A percentile compares a stretch with the other conserved stretches of the same genome.
Evolutionary conservation across 2,888 invertebrate genomes (phyloP).

Genomic region (Dione juno): DNA sequence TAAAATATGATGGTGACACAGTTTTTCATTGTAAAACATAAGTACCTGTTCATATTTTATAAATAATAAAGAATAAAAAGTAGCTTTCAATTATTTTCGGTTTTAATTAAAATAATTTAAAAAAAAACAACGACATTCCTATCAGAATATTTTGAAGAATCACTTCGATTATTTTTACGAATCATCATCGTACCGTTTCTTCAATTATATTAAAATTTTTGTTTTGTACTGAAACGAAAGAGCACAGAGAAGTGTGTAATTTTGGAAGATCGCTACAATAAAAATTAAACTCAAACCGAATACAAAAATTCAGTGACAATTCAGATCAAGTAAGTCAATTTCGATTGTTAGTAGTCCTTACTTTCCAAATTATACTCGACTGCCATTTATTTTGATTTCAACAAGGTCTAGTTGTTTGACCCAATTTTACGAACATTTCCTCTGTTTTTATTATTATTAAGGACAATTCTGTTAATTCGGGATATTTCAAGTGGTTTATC

Average conservation of each 20-base stretch:
- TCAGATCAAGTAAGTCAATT: background rate
- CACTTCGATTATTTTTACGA: conserved; percentile 15
- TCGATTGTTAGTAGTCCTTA: background rate
- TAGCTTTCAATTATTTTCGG: background rate
- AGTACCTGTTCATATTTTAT: background rate
- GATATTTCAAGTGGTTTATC: too few species aligned
- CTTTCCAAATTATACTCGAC: conserved; percentile 5
- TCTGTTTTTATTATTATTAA: too few species aligned
- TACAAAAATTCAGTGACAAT: background rate
- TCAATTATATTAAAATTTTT: conserved; percentile 5
- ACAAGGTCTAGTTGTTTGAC: conserved; percentile 4
- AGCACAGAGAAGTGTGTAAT: background rate
- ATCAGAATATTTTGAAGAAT: conserved; percentile 6
- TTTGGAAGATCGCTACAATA: background rate
- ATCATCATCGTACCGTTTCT: background rate
- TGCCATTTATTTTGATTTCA: conserved; percentile 1
- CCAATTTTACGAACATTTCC: background rate
- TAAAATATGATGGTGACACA: conserved; percentile 1
- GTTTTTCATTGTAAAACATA: conserved; percentile 1
- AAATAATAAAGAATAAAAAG: background rate
- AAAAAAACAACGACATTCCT: background rate
- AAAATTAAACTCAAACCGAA: background rate
- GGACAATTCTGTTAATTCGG: too few species aligned
- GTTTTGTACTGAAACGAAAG: background rate
- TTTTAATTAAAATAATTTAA: conserved; percentile 4